phyloP scores from a whole-genome alignment of 2,797 vertebrate genomes.

The Falco concolor region DNA sequence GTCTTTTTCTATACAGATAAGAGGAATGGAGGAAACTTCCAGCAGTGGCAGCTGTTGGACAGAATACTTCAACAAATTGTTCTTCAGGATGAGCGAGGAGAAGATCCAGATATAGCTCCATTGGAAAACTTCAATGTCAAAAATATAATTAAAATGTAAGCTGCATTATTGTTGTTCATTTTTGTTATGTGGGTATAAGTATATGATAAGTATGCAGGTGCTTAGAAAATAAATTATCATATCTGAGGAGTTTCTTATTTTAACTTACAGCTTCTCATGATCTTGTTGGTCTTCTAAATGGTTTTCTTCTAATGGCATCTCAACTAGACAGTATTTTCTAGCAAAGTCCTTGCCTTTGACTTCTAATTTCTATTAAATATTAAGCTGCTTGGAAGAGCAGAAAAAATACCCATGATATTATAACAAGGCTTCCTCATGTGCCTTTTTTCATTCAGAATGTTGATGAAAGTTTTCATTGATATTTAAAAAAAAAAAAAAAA shows the following conservation, averaged over 20 bases:
- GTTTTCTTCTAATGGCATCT: neutral
- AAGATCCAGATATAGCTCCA: constrained; percentile 88
- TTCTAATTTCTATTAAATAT: neutral
- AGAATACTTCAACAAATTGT: constrained; percentile 95
- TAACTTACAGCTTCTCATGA: neutral
- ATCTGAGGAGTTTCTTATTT: neutral
- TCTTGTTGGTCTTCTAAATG: neutral
- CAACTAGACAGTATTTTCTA: neutral
- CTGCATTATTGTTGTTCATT: neutral
- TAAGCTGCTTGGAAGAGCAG: neutral
- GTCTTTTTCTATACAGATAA: constrained; percentile 79
- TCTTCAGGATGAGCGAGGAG: constrained; percentile 91
- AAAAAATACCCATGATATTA: neutral
- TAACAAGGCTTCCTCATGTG: neutral
- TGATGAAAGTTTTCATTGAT: neutral
- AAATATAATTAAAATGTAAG: constrained; percentile 97
- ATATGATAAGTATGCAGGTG: neutral
- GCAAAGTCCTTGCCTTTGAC: neutral
- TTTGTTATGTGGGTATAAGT: neutral
- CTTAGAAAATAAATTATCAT: neutral
- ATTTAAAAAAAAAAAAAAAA: neutral
- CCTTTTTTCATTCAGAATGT: neutral
- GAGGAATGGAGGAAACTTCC: constrained; percentile 83
- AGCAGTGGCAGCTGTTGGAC: constrained; percentile 97
- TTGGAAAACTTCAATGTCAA: constrained; percentile 96